phyloP scores from a whole-genome alignment of 2,888 invertebrate genomes.

The Timema cristinae region DNA sequence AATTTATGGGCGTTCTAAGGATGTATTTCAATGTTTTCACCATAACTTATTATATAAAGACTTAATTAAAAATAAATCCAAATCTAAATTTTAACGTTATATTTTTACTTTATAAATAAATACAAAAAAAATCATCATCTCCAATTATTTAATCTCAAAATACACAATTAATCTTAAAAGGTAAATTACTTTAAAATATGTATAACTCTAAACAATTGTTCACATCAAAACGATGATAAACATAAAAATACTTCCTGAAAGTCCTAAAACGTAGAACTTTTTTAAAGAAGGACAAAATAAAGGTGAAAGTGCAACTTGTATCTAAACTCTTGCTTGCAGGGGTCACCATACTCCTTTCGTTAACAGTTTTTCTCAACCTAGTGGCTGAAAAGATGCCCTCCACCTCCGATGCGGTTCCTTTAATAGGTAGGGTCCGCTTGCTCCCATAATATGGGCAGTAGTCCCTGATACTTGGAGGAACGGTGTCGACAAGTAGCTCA shows the following conservation, averaged over 20 bases:
- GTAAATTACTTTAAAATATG: neutral
- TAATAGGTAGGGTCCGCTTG: constrained; percentile 81
- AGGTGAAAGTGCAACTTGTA: constrained; percentile 7
- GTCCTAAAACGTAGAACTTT: constrained; percentile 15
- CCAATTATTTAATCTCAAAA: no score
- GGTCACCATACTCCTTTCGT: constrained; percentile 98
- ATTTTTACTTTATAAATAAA: no score
- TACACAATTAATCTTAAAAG: no score
- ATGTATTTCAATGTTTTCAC: constrained; percentile 12
- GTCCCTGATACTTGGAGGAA: constrained; percentile 52
- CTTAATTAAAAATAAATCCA: neutral
- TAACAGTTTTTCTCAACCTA: constrained; percentile 99
- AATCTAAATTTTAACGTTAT: neutral
- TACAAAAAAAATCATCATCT: no score
- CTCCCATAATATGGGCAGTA: constrained; percentile 37
- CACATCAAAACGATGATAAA: constrained; percentile 1
- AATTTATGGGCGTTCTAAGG: neutral
- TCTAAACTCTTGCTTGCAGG: constrained; percentile 64
- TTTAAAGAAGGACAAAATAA: constrained; percentile 3
- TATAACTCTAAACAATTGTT: neutral
- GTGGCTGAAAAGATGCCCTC: constrained; percentile 99
- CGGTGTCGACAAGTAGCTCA: constrained; percentile 1
- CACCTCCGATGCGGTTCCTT: constrained; percentile 99
- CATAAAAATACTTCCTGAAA: constrained; percentile 17
- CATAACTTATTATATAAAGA: constrained; percentile 7